Evolutionary conservation across 2,113 vertebrate genomes (phyloP).

Genomic region (Sorex araneus): DNA sequence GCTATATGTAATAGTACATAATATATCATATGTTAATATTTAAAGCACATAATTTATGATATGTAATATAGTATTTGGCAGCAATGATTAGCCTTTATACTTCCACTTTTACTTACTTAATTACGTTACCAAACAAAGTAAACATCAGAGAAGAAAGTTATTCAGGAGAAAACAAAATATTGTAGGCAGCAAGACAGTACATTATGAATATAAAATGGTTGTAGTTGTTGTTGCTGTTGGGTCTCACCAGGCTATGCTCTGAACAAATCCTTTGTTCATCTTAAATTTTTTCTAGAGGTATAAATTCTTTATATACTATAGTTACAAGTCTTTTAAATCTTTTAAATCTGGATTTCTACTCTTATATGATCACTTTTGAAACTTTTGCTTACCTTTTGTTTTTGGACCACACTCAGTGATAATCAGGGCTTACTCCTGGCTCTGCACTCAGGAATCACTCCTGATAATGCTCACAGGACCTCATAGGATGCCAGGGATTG

Average conservation of each 20-base stretch:
- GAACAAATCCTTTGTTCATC: background rate
- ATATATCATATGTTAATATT: background rate
- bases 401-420: too few relatives aligned
- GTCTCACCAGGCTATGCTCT: too few relatives aligned
- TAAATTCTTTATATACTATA: too few relatives aligned
- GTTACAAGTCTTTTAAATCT: background rate
- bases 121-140: background rate
- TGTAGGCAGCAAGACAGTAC: background rate
- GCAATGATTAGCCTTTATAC: constrained; percentile 9
- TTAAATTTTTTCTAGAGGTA: background rate
- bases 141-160: background rate
- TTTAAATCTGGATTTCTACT: too few relatives aligned
- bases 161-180: constrained; percentile 55
- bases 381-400: too few relatives aligned
- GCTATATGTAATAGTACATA: background rate
- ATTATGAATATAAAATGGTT: background rate
- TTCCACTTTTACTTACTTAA: constrained; percentile 33
- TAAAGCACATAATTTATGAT: too few relatives aligned
- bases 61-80: background rate
- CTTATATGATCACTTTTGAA: too few relatives aligned
- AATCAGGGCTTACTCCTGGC: too few relatives aligned
- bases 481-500: too few relatives aligned
- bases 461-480: too few relatives aligned
- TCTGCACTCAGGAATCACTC: too few relatives aligned
- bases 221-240: too few relatives aligned